These are phyloP conservation scores for Psittacara wagleri DNA, from an alignment of 2,113 vertebrate genomes.

Conservation along the genomic window DNA sequence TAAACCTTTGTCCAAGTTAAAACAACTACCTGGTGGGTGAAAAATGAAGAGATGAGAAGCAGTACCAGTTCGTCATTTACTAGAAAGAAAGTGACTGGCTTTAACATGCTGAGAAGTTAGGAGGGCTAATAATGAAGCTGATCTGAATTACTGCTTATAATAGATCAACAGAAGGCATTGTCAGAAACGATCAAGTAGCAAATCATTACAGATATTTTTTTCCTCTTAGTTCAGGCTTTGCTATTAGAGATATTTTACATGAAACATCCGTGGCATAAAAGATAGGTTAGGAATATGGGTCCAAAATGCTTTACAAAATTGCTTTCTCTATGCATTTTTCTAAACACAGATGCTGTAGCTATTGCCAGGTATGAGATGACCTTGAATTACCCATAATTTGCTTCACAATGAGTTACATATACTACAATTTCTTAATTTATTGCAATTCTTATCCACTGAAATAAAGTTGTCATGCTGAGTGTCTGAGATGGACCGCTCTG, in stretches of 20 bases:
- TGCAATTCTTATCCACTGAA: constrained; percentile 30
- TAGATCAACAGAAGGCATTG: not conserved
- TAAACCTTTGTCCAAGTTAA: constrained; percentile 4
- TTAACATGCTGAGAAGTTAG: not conserved
- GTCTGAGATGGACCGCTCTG: constrained; percentile 12
- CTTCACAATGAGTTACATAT: constrained; percentile 3
- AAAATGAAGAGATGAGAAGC: not conserved
- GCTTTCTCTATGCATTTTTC: not conserved
- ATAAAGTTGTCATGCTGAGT: constrained; percentile 50
- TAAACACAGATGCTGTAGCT: not conserved
- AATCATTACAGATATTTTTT: not conserved
- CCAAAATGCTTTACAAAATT: not conserved
- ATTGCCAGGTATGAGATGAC: not conserved
- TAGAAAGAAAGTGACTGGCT: not conserved
- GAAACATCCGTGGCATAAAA: not conserved
- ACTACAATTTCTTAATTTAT: constrained; percentile 41
- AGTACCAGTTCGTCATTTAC: not conserved
- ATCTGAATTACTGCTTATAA: not conserved
- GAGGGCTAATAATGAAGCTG: not conserved
- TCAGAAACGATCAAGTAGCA: not conserved
- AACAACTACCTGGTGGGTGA: not conserved
- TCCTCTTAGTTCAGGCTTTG: not conserved
- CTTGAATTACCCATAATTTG: not conserved
- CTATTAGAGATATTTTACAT: not conserved
- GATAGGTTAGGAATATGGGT: not conserved